Base-by-base conservation (phyloP, 2,888 invertebrate species). In the Melolontha melolontha region DNA sequence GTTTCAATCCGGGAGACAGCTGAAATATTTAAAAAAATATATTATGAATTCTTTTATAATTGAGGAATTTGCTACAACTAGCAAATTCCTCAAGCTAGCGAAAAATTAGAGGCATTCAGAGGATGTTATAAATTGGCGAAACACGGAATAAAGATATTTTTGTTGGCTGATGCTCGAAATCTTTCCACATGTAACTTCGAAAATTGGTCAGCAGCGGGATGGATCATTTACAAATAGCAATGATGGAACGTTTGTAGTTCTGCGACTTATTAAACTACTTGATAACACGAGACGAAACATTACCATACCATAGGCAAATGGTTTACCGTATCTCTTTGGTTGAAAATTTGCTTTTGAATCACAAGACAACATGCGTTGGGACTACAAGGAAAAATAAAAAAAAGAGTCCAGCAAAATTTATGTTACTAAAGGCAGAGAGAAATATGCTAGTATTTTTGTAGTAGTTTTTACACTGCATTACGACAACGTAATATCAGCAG, bases 391-490 rank as follows among this genome's bases (percentile, higher is more conserved):
- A 47, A n/a, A 62, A n/a, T 42, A 44, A 29, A 42, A 0, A 8
- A n/a, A 1, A 6, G 6, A 10, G 10, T 34, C 7, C 34, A 10
- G 34, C 34, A 34, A 6, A 34, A 5, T 34, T 34, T 34, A 34
- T 6, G 34, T 1, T 2, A 34, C 34, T 34, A 34, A 34, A 6
- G 29, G 29, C 29, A 29, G 29, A 29, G 29, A 6, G 6, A 34
- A 6, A 5, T 34, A 10, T 34, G 2, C 34, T 34, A 34, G 6
- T 34, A 34, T 34, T 6, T 73, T n/a, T n/a, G n/a, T n/a, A n/a
- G n/a, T 73, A 69, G 71, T 57, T 5, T 73, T 69, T 71, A 74
- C 71, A 72, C 75, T 71, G 74, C 50, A 67, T 69, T 10, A 72
- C 75, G 7, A 27, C 75, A 64, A 67, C 55, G 76, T 76, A 68